Percentiles rank a stretch among this genome's conserved stretches.
Conservation (phyloP, 2,113 vertebrate genomes). For the Sialia sialis region DNA sequence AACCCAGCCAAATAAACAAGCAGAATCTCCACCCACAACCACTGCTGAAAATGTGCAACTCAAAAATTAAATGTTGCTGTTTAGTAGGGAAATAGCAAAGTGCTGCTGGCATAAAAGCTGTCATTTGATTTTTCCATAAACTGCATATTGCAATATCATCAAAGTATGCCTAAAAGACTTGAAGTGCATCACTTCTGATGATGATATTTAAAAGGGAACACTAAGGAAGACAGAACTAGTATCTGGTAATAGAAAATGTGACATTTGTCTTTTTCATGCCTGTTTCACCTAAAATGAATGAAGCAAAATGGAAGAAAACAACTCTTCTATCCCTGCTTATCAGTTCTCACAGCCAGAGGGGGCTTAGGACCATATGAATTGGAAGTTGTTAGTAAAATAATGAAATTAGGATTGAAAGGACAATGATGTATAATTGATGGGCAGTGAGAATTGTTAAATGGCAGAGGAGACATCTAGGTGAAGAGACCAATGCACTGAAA, state of each 20-base stretch:
- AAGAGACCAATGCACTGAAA: background rate
- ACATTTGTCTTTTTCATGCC: background rate
- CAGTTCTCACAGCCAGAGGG: background rate
- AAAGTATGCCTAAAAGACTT: conserved; percentile 16
- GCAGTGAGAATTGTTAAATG: background rate
- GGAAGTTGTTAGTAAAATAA: background rate
- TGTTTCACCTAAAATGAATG: conserved; percentile 1
- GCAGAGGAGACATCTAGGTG: background rate
- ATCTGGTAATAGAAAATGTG: background rate
- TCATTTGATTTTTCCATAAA: conserved; percentile 37
- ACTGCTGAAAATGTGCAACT: conserved; percentile 38
- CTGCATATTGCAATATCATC: background rate
- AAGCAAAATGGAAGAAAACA: background rate
- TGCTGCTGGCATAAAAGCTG: conserved; percentile 5
- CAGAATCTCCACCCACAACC: conserved; percentile 26
- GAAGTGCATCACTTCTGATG: background rate
- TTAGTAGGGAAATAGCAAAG: background rate
- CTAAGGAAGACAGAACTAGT: background rate
- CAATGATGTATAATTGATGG: background rate
- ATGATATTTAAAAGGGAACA: background rate
- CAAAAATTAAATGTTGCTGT: conserved; percentile 42
- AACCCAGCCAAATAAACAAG: conserved; percentile 47
- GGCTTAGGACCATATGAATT: background rate
- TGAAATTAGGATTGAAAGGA: background rate
- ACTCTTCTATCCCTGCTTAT: background rate